A percentile compares a stretch with the other conserved stretches of the same genome.
phyloP scores from a whole-genome alignment of 2,113 vertebrate genomes.

The Regulus satrapa region DNA sequence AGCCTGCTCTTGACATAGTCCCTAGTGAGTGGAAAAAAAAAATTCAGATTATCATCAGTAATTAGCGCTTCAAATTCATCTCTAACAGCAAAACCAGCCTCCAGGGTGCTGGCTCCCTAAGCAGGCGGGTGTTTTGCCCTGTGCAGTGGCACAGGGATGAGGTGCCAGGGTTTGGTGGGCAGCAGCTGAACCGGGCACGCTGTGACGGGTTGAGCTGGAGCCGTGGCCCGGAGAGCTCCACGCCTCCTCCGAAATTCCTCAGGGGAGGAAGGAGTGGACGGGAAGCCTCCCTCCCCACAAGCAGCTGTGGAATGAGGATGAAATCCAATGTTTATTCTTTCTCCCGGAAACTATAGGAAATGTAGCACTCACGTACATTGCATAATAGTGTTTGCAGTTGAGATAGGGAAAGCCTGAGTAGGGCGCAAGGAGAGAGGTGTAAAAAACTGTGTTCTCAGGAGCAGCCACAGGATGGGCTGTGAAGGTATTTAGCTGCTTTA shows the following conservation, averaged over 20 bases:
- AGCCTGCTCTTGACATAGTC: not conserved
- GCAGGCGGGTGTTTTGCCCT: not conserved
- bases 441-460: not conserved
- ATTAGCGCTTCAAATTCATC: not conserved
- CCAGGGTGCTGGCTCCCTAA: not conserved
- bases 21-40: not conserved
- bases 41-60: not conserved
- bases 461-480: not conserved
- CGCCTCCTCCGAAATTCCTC: not conserved
- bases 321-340: constrained; percentile 57
- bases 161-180: not conserved
- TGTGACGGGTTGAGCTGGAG: not conserved
- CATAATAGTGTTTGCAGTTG: not conserved
- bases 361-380: not conserved
- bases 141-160: rapidly evolving
- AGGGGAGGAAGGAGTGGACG: not conserved
- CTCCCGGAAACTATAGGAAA: constrained; percentile 58
- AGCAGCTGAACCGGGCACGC: not conserved
- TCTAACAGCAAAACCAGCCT: not conserved
- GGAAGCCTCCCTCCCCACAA: constrained; percentile 42
- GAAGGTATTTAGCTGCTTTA: not conserved
- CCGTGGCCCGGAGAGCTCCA: not conserved
- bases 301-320: constrained; percentile 60
- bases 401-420: not conserved
- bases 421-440: not conserved